phyloP scores from a whole-genome alignment of 2,888 invertebrate genomes.

The Phorcus lineatus region DNA sequence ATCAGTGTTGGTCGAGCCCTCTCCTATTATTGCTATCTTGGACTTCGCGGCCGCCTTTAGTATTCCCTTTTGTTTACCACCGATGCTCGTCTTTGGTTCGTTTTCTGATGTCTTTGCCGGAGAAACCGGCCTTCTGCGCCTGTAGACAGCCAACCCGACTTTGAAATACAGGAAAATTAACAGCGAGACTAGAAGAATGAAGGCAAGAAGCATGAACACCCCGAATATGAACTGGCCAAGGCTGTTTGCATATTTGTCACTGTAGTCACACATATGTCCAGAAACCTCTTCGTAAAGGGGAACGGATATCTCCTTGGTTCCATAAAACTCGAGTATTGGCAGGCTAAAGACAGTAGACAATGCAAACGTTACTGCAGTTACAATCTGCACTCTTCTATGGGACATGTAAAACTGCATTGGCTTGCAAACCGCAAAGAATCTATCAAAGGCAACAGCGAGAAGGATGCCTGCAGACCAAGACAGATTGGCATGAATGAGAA shows the following conservation, averaged over 20 bases:
- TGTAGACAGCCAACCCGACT: constrained; percentile 43
- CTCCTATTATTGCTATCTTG: constrained; percentile 22
- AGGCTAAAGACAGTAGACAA: constrained; percentile 35
- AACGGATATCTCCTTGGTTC: constrained; percentile 24
- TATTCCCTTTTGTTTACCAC: too few species aligned
- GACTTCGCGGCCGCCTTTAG: too few species aligned
- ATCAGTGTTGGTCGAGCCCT: constrained; percentile 17
- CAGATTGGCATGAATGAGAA: constrained; percentile 43
- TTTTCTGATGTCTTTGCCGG: not conserved
- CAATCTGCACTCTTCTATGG: constrained; percentile 30
- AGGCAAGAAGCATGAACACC: constrained; percentile 31
- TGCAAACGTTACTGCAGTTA: constrained; percentile 20
- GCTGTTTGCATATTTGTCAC: constrained; percentile 34
- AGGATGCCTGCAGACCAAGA: constrained; percentile 38
- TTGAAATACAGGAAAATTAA: constrained; percentile 39
- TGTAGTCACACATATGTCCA: constrained; percentile 44
- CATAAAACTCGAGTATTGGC: constrained; percentile 51
- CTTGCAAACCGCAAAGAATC: constrained; percentile 48
- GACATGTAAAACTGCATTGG: constrained; percentile 45
- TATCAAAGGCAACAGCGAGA: constrained; percentile 46
- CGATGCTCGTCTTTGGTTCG: too few species aligned
- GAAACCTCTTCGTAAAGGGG: not conserved
- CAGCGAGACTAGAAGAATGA: constrained; percentile 27
- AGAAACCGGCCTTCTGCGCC: constrained; percentile 21
- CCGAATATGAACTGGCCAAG: constrained; percentile 27